Evolutionary conservation across 2,797 vertebrate genomes (phyloP), one percentile per base, ranked within the genome.

Genomic region (Acanthornis magna): DNA sequence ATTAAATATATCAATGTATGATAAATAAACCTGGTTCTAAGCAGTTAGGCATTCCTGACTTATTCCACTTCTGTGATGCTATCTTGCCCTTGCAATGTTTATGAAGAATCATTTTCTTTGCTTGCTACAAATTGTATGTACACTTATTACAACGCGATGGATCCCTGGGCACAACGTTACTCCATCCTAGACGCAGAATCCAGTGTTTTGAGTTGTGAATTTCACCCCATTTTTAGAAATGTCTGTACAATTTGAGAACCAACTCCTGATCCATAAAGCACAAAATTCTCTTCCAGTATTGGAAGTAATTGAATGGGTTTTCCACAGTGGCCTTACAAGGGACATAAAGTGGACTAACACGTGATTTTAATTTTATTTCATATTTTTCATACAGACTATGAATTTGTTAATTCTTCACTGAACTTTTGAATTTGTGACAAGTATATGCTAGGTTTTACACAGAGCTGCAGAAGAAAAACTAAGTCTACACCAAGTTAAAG

Each of bases 51-150:
- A 61, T 48, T 23, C 12, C 36, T 17, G 16, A 50, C 5, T 68
- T 75, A 18, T 20, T 81, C 11, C 21, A 51, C 14, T 70, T 36
- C 13, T 70, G 9, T 50, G 27, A 27, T 30, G 36, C 7, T 63
- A 18, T 62, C 25, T 67, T 84, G 30, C 2, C 25, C 80, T 91
- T 81, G 8, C 5, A 89, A 43, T 27, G 7, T 17, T 81, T 89
- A 40, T 36, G 29, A 51, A 30, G 5, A 68, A 76, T 38, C 0
- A 38, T 62, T 77, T 67, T 75, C 9, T 84, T 85, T 88, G 8
- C 17, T 58, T 70, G 4, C 16, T 71, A 45, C 4, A 25, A 45
- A 38, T 5, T 38, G 7, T 6, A 17, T 0, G 0, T 7, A 16
- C 6, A 29, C 54, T 47, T 29, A 47, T 61, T 68, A 12, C 11